Conservation (phyloP, 2,888 invertebrate genomes). For the Xestia c-nigrum region DNA sequence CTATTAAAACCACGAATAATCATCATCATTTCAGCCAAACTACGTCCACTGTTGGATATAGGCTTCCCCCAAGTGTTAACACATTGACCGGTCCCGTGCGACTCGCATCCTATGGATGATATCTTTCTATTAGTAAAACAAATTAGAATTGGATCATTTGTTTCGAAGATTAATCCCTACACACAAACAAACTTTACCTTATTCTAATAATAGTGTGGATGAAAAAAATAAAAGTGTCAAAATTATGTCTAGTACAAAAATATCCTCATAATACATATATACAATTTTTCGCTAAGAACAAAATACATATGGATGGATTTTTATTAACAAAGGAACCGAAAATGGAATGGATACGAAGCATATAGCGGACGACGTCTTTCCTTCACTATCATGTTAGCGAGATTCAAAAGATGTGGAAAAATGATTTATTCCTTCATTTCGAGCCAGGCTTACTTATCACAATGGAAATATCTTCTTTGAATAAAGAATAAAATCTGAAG, state of each 20-base stretch:
- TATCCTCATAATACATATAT: not conserved
- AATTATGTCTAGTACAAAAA: constrained; percentile 20
- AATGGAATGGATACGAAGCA: constrained; percentile 58
- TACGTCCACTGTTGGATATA: no score
- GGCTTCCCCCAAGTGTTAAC: no score
- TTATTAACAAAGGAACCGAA: constrained; percentile 54
- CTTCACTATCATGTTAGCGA: constrained; percentile 53
- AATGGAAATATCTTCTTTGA: constrained; percentile 44
- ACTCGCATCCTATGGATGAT: no score
- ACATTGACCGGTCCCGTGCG: no score
- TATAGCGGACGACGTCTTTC: constrained; percentile 52
- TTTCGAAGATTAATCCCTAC: no score
- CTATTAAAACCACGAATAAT: no score
- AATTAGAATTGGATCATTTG: no score
- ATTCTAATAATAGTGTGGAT: no score
- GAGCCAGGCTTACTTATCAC: constrained; percentile 55
- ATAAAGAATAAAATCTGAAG: constrained; percentile 43
- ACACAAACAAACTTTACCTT: no score
- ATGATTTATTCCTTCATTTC: constrained; percentile 63
- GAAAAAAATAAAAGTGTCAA: not conserved
- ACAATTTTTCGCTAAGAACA: constrained; percentile 21
- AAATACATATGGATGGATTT: constrained; percentile 55
- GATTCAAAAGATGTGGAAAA: constrained; percentile 62
- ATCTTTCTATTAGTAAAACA: no score
- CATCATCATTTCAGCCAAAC: no score